Conservation (phyloP, 2,113 vertebrate species). For the Tyrannus savana region DNA sequence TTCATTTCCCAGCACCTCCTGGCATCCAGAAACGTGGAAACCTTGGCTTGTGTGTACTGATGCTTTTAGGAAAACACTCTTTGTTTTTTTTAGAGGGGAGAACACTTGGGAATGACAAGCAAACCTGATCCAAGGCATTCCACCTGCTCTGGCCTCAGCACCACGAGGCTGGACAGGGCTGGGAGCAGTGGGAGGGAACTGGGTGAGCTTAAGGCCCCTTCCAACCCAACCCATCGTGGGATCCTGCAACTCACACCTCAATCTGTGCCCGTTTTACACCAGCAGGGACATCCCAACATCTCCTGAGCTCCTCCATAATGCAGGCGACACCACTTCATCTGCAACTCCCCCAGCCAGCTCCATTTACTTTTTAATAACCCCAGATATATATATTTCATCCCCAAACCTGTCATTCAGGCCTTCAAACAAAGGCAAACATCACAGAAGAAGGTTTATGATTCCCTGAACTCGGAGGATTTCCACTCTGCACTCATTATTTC, state of each 20-base stretch:
- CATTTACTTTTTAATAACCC: neutral
- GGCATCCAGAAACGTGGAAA: neutral
- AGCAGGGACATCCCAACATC: neutral
- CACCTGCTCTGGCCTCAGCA: neutral
- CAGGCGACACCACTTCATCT: neutral
- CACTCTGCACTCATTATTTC: conserved; percentile 25
- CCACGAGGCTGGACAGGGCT: rapidly evolving
- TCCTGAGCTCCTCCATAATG: neutral
- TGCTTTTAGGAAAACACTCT: neutral
- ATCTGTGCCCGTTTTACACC: neutral
- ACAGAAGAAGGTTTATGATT: conserved; percentile 10
- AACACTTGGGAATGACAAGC: neutral
- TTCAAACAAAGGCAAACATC: conserved; percentile 14
- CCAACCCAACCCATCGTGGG: neutral
- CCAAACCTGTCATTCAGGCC: neutral
- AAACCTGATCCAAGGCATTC: neutral
- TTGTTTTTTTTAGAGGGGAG: too few relatives aligned
- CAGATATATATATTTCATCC: conserved; percentile 20
- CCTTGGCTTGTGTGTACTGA: too few relatives aligned
- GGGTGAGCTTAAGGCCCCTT: neutral
- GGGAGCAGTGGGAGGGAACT: rapidly evolving
- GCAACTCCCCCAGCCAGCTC: neutral
- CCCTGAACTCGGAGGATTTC: neutral
- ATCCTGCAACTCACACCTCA: neutral
- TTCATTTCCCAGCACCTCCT: neutral